Conservation (phyloP, 2,797 vertebrate genomes). For the Gallinago nigripennis region DNA sequence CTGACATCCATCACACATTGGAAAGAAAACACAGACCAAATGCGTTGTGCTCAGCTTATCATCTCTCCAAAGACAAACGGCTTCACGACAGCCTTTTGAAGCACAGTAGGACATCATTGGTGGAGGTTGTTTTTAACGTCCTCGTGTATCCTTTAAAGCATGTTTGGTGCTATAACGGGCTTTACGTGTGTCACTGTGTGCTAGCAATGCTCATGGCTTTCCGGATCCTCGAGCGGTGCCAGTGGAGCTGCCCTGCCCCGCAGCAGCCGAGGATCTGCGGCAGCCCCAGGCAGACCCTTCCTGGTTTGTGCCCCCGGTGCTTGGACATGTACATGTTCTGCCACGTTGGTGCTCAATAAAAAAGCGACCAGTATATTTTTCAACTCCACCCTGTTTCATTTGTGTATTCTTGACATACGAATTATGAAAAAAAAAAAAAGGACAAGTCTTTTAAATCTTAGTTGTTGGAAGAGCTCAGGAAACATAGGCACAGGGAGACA, state of each 20-base stretch:
- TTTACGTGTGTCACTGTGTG: not conserved
- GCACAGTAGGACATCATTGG: not conserved
- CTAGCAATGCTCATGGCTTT: not conserved
- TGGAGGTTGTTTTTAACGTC: not conserved
- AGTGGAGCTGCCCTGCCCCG: not conserved
- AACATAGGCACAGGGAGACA: not conserved
- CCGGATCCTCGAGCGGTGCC: not conserved
- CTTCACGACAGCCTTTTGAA: not conserved
- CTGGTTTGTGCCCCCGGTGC: not conserved
- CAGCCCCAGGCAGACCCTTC: not conserved
- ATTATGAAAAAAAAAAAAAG: not conserved
- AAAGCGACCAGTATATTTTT: conserved; percentile 16
- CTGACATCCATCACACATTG: fast-evolving
- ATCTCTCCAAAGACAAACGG: not conserved
- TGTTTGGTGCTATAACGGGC: conserved; percentile 41
- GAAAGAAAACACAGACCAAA: not conserved
- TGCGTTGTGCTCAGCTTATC: not conserved
- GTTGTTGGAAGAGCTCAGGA: not conserved
- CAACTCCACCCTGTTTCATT: not conserved
- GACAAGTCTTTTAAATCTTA: no score
- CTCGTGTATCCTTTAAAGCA: not conserved
- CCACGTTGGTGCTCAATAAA: conserved; percentile 61
- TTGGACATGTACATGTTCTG: not conserved
- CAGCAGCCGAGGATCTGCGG: not conserved
- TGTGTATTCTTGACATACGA: not conserved